Conservation (phyloP, 2,797 vertebrate genomes). For the Microctenopoma stevenorrisi region DNA sequence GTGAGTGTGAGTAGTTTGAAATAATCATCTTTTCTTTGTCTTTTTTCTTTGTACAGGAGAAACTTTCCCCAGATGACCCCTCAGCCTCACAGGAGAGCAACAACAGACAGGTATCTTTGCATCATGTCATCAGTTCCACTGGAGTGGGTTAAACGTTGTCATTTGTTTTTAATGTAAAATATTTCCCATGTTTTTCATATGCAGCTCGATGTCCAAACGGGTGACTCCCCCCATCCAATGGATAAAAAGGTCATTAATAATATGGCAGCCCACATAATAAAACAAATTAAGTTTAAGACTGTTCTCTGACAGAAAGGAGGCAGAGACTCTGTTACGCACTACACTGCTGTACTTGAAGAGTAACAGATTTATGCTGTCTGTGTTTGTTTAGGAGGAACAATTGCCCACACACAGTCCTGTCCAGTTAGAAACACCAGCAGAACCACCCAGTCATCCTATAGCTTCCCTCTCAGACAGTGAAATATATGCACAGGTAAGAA, state of each 20-base stretch:
- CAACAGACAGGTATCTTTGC: slow-evolving; percentile 56
- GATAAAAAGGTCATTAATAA: slow-evolving; percentile 34
- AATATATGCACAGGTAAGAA: slow-evolving; percentile 35
- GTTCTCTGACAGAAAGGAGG: slow-evolving; percentile 23
- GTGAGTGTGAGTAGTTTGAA: slow-evolving; percentile 22
- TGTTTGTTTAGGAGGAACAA: slow-evolving; percentile 45
- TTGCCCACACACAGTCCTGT: slow-evolving; percentile 23
- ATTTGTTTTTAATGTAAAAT: slow-evolving; percentile 33
- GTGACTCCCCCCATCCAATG: slow-evolving; percentile 21
- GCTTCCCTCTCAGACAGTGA: slow-evolving; percentile 24
- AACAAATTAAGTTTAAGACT: slow-evolving; percentile 23
- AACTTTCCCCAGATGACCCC: slow-evolving; percentile 54
- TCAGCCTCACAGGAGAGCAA: slow-evolving; percentile 26
- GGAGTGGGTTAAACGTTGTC: slow-evolving; percentile 14
- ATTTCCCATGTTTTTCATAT: slow-evolving; percentile 15
- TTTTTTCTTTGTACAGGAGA: slow-evolving; percentile 52
- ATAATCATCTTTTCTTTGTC: slow-evolving; percentile 6
- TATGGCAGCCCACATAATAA: background rate
- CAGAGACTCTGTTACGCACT: slow-evolving; percentile 1
- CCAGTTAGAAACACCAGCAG: slow-evolving; percentile 17
- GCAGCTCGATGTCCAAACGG: slow-evolving; percentile 48
- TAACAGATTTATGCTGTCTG: slow-evolving; percentile 25
- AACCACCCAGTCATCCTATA: slow-evolving; percentile 21
- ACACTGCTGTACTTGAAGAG: slow-evolving; percentile 10
- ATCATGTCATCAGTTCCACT: slow-evolving; percentile 30